These are phyloP conservation scores for Myotis yumanensis DNA, from an alignment of 2,113 vertebrate genomes.

Conservation along the genomic window DNA sequence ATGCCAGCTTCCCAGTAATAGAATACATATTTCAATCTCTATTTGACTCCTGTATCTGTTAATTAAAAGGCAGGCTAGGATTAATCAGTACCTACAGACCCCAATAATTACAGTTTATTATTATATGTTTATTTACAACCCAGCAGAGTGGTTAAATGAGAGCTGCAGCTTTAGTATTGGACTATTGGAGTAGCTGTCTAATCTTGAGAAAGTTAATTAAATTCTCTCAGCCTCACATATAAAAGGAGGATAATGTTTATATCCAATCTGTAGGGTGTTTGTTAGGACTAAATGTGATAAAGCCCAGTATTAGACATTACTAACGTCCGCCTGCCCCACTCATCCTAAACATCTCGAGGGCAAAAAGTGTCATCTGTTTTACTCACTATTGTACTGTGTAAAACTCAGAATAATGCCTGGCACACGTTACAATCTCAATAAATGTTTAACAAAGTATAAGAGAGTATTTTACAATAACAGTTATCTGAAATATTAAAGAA, in stretches of 20 bases:
- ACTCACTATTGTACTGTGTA: neutral
- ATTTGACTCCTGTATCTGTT: neutral
- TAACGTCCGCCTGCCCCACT: neutral
- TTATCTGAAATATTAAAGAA: neutral
- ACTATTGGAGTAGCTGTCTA: neutral
- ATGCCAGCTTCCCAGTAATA: neutral
- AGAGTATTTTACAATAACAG: neutral
- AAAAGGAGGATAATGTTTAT: constrained; percentile 35
- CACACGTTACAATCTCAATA: neutral
- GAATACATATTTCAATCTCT: neutral
- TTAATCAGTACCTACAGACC: neutral
- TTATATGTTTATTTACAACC: constrained; percentile 5
- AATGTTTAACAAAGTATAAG: neutral
- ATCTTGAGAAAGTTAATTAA: constrained; percentile 66
- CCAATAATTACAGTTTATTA: constrained; percentile 20
- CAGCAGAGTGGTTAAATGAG: constrained; percentile 17
- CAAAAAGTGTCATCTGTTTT: neutral
- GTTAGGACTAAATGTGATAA: constrained; percentile 16
- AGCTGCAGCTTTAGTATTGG: neutral
- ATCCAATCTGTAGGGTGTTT: neutral
- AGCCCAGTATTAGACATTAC: constrained; percentile 7
- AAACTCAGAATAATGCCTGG: neutral
- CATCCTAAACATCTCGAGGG: neutral
- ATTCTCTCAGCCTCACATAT: neutral
- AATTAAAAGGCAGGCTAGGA: neutral